phyloP scores from a whole-genome alignment of 2,888 invertebrate genomes.

The Melanchra persicariae region DNA sequence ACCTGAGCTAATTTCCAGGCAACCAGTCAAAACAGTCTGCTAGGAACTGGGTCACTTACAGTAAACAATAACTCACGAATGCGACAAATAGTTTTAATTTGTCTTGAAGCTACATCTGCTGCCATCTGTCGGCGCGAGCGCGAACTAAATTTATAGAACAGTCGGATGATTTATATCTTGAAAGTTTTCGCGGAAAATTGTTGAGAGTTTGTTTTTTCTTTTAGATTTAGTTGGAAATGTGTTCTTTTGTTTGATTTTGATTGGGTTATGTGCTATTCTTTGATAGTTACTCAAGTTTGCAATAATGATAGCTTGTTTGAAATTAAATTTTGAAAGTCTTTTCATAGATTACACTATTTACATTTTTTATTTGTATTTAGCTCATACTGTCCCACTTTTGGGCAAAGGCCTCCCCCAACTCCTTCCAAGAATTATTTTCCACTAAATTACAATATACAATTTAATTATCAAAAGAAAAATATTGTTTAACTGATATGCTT shows the following conservation, averaged over 20 bases:
- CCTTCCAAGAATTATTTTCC: too few species aligned
- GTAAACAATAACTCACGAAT: slow-evolving; percentile 61
- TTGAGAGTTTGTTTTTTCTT: slow-evolving; percentile 1
- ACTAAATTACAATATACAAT: too few species aligned
- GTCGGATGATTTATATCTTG: slow-evolving; percentile 44
- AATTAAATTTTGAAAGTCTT: too few species aligned
- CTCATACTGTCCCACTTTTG: too few species aligned
- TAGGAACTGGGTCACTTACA: slow-evolving; percentile 53
- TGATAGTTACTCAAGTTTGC: neutral
- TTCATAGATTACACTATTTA: too few species aligned
- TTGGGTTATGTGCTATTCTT: neutral
- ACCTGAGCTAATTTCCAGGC: slow-evolving; percentile 42
- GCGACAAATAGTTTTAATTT: slow-evolving; percentile 62
- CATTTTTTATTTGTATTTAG: too few species aligned
- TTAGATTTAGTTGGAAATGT: neutral
- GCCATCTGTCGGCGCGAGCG: slow-evolving; percentile 66
- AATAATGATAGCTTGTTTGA: too few species aligned
- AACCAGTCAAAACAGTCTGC: slow-evolving; percentile 64
- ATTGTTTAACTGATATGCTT: too few species aligned
- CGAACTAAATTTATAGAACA: slow-evolving; percentile 56
- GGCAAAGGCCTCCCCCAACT: too few species aligned
- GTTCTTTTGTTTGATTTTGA: neutral
- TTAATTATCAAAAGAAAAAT: too few species aligned
- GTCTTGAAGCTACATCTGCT: slow-evolving; percentile 46
- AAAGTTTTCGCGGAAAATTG: slow-evolving; percentile 37